Conservation (phyloP, 2,797 vertebrate genomes). For the Alca torda region DNA sequence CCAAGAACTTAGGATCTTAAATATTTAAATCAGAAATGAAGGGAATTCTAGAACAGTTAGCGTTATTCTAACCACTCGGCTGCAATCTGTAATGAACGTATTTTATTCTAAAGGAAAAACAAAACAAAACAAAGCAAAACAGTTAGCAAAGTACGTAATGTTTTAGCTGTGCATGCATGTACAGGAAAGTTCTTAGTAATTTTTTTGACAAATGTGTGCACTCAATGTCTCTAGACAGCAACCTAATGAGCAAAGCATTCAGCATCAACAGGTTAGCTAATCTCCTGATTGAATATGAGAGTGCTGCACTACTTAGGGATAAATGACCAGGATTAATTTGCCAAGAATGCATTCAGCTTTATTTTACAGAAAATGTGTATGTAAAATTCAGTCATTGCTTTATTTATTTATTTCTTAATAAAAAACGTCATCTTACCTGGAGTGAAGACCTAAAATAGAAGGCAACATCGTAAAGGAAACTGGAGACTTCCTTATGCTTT, state of each 20-base stretch:
- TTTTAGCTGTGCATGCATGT: not conserved
- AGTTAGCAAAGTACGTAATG: not conserved
- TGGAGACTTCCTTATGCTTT: not conserved
- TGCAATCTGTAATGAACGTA: not conserved
- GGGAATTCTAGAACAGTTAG: not conserved
- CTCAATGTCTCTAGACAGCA: conserved; percentile 29
- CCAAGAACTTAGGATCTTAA: not conserved
- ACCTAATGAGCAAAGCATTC: conserved; percentile 47
- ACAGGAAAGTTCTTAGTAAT: conserved; percentile 21
- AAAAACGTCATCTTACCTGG: not conserved
- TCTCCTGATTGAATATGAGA: conserved; percentile 29
- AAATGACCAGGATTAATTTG: conserved; percentile 42
- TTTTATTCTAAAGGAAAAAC: not conserved
- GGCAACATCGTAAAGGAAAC: not conserved
- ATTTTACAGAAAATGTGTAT: not conserved
- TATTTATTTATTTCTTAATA: not conserved
- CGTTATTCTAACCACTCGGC: not conserved
- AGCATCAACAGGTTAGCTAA: conserved; percentile 60
- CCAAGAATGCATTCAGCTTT: not conserved
- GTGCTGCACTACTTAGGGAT: not conserved
- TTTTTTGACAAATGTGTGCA: conserved; percentile 44
- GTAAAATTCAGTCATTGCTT: not conserved
- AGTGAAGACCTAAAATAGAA: not conserved
- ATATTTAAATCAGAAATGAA: not conserved
- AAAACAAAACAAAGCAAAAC: too few relatives aligned